Evolutionary conservation across 2,888 invertebrate genomes (phyloP).

Genomic region (Hydraecia micacea): DNA sequence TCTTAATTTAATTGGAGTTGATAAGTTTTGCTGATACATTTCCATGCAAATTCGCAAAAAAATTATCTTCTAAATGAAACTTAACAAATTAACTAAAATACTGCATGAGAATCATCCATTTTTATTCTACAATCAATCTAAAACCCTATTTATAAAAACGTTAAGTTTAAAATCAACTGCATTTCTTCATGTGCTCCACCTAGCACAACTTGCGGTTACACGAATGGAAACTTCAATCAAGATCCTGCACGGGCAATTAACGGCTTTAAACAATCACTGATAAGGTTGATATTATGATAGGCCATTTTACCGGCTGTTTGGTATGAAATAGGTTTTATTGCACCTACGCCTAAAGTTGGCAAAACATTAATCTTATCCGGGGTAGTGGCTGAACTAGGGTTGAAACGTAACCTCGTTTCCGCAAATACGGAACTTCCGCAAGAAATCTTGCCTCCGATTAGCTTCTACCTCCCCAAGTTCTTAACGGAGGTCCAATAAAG

Average conservation of each 20-base stretch:
- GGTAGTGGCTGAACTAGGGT: conserved; percentile 53
- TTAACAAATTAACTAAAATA: background rate
- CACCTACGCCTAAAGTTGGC: conserved; percentile 52
- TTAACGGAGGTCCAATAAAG: background rate
- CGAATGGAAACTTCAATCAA: conserved; percentile 43
- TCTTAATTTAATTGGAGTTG: background rate
- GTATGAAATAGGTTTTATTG: conserved; percentile 48
- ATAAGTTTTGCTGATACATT: background rate
- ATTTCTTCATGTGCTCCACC: conserved; percentile 20
- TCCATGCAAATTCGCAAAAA: background rate
- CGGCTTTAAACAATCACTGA: background rate
- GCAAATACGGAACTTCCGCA: background rate
- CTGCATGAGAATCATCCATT: background rate
- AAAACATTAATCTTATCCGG: conserved; percentile 73
- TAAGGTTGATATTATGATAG: conserved; percentile 38
- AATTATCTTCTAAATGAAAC: background rate
- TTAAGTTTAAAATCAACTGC: conserved; percentile 25
- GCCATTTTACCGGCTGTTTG: conserved; percentile 5
- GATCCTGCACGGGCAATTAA: conserved; percentile 22
- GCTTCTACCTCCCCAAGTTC: background rate
- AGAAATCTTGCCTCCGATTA: background rate
- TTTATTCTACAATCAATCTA: background rate
- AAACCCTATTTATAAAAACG: conserved; percentile 3
- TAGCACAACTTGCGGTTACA: conserved; percentile 44
- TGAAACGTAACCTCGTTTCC: background rate